Percentiles rank a stretch among this genome's conserved stretches.
Conservation (phyloP, 2,113 vertebrate species). For the Phyllostomus hastatus region DNA sequence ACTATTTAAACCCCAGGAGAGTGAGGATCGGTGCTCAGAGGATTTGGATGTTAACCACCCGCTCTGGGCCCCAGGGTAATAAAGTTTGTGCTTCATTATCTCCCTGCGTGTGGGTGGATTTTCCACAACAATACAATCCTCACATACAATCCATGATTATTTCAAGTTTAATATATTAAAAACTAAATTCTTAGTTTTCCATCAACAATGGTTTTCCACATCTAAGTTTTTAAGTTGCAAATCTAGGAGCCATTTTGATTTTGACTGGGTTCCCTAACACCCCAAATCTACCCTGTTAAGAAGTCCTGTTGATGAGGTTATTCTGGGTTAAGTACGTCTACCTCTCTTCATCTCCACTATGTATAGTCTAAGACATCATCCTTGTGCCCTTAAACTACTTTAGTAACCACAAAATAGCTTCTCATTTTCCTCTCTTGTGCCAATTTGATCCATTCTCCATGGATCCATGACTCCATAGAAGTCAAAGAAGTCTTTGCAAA, state of each 20-base stretch:
- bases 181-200: background rate
- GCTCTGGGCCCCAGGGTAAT: too few relatives aligned
- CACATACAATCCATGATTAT: background rate
- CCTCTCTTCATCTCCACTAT: background rate
- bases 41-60: too few relatives aligned
- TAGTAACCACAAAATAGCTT: background rate
- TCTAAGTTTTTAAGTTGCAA: background rate
- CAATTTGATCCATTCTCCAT: background rate
- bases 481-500: background rate
- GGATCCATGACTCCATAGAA: too few relatives aligned
- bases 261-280: background rate
- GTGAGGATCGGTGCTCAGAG: too few relatives aligned
- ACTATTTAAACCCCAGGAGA: too few relatives aligned
- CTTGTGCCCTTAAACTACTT: background rate
- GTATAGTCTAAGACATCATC: background rate
- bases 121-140: background rate
- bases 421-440: background rate
- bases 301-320: background rate
- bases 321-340: background rate
- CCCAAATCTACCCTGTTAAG: background rate
- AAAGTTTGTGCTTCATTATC: too few relatives aligned
- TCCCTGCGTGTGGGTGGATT: too few relatives aligned
- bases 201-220: background rate
- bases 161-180: background rate
- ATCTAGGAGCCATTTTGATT: background rate